phyloP scores from a whole-genome alignment of 2,113 vertebrate genomes.

The Entelurus aequoreus region DNA sequence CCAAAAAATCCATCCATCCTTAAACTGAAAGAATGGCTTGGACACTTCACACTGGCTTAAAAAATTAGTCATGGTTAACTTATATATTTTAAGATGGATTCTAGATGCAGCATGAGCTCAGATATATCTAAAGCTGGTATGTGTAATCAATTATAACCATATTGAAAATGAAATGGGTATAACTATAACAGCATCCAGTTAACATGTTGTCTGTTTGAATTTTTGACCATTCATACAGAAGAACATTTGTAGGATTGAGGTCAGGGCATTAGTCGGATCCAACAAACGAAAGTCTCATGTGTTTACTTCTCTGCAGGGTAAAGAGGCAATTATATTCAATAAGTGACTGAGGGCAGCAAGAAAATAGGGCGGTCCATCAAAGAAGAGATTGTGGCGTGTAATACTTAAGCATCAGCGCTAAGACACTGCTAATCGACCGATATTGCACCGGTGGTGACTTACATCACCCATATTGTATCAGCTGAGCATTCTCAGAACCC shows the following conservation, averaged over 20 bases:
- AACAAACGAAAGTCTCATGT: background rate
- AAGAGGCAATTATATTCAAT: background rate
- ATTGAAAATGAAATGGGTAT: background rate
- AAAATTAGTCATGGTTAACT: slow-evolving; percentile 45
- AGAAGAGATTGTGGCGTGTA: background rate
- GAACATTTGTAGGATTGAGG: background rate
- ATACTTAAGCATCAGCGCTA: background rate
- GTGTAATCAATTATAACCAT: background rate
- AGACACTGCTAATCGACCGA: no score
- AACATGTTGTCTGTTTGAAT: no score
- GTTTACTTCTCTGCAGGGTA: background rate
- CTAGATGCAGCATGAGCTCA: slow-evolving; percentile 49
- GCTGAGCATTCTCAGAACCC: no score
- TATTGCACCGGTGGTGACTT: no score
- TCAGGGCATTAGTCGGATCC: background rate
- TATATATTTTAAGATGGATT: slow-evolving; percentile 11
- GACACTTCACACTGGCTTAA: slow-evolving; percentile 27
- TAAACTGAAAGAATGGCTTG: slow-evolving; percentile 32
- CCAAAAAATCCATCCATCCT: slow-evolving; percentile 14
- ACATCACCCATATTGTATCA: no score
- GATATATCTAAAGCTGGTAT: slow-evolving; percentile 30
- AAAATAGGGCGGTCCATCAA: background rate
- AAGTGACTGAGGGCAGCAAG: background rate
- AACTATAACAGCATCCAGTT: no score
- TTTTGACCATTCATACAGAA: background rate